Evolutionary conservation across 2,797 vertebrate genomes (phyloP).

Genomic region (Caiman crocodilus): DNA sequence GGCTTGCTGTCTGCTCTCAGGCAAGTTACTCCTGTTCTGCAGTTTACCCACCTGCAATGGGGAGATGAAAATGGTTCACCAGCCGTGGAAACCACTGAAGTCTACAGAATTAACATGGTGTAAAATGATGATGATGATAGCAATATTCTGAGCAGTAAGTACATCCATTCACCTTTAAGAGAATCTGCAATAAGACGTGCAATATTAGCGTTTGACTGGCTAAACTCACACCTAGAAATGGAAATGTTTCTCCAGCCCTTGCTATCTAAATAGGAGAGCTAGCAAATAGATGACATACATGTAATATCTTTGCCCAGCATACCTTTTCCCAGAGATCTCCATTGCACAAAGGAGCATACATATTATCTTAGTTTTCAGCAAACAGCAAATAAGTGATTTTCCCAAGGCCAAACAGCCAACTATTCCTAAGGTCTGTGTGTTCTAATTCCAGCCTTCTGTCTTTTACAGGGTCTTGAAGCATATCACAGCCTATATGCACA

Average conservation of each 20-base stretch:
- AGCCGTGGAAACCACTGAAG: not conserved
- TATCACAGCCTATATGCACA: not conserved
- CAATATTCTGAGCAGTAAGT: not conserved
- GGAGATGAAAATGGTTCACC: not conserved
- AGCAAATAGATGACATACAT: not conserved
- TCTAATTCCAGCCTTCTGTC: not conserved
- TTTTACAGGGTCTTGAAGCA: not conserved
- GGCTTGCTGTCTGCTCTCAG: not conserved
- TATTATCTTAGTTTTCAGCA: not conserved
- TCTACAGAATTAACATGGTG: not conserved
- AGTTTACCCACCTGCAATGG: not conserved
- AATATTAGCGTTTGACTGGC: not conserved
- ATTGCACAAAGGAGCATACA: not conserved
- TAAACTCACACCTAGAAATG: not conserved
- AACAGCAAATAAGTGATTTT: not conserved
- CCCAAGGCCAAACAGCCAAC: rapidly evolving
- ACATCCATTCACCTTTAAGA: not conserved
- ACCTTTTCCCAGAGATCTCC: not conserved
- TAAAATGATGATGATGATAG: not conserved
- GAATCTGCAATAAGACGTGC: not conserved
- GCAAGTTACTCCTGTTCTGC: not conserved
- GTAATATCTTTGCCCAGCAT: rapidly evolving
- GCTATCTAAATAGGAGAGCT: not conserved
- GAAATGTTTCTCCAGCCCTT: no score
- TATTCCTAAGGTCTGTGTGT: not conserved